Conservation (phyloP, 2,797 vertebrate genomes). For the Xerus rutilus region DNA sequence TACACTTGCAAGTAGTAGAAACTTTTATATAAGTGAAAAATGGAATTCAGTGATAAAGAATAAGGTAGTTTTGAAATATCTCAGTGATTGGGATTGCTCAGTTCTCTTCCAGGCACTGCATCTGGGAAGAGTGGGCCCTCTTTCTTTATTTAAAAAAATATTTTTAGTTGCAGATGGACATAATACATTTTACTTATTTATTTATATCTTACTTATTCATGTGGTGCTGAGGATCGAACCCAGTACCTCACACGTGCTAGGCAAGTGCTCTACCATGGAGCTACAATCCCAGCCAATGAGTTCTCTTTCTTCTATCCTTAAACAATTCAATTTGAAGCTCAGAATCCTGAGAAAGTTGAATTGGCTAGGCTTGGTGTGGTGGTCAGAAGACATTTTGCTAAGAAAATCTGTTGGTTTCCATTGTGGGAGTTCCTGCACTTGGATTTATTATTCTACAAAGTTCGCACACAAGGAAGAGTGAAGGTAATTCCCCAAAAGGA, state of each 20-base stretch:
- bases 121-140: background rate
- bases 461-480: background rate
- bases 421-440: background rate
- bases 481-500: background rate
- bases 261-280: too few relatives aligned
- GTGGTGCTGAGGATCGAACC: too few relatives aligned
- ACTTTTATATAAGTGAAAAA: background rate
- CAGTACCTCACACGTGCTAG: too few relatives aligned
- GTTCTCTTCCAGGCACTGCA: background rate
- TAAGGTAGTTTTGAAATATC: background rate
- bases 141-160: background rate
- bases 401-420: background rate
- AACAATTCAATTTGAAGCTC: background rate
- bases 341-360: background rate
- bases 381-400: background rate
- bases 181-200: too few relatives aligned
- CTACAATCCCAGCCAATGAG: background rate
- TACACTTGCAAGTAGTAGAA: background rate
- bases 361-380: background rate
- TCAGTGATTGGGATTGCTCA: background rate
- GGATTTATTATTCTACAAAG: background rate
- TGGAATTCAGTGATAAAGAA: background rate
- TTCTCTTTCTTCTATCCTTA: background rate
- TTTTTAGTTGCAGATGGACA: too few relatives aligned
- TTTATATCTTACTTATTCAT: too few relatives aligned